Base-by-base conservation (phyloP, 2,113 vertebrate genomes). In the Rhinopomastus cyanomelas region DNA sequence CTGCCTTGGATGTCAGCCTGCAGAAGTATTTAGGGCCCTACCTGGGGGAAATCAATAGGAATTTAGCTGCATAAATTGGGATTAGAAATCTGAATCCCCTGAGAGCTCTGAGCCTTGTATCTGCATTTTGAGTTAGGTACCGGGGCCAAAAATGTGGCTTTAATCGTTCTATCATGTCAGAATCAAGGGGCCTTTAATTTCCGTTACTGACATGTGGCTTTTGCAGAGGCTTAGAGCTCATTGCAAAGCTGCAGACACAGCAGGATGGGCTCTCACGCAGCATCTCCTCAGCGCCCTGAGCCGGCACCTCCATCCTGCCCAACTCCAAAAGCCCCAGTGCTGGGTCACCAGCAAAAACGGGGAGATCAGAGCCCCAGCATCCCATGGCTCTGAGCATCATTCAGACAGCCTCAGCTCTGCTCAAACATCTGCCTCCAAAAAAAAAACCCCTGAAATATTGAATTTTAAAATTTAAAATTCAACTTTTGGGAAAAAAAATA, bases 41-140 rank as follows among this genome's bases (percentile, higher is more conserved):
- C 94, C 91, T 96, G 71, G 37, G 95, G 95, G 95, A 94, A 96
- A 96, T 96, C 94, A 95, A 93, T 90, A 32, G 89, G 95, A 95
- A 94, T 90, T 95, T 94, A 92, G 95, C 87, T 89, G 91, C 92
- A 95, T 95, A 93, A 93, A 95, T 94, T 84, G 26, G 92, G 89
- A 92, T 96, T 94, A 95, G 94, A 87, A 90, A 90, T 68, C 81
- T 14, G 64, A 88, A 90, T 95, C 87, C 92, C 51, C 34, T 16
- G 1, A 91, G 46, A 84, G 46, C 57, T 87, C 62, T 75, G 65
- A 89, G 80, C 69, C 80, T 92, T 86, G 57, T 94, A 94, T 92
- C 94, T 94, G 93, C 46, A 7, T 92, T 94, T 89, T 2, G 12
- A 91, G 85, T 91, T 65, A 81, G 76, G 88, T 78, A 91, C 85